These are phyloP conservation scores for Eupithecia dodoneata DNA, from an alignment of 2,888 invertebrate species.

Conservation along the genomic window DNA sequence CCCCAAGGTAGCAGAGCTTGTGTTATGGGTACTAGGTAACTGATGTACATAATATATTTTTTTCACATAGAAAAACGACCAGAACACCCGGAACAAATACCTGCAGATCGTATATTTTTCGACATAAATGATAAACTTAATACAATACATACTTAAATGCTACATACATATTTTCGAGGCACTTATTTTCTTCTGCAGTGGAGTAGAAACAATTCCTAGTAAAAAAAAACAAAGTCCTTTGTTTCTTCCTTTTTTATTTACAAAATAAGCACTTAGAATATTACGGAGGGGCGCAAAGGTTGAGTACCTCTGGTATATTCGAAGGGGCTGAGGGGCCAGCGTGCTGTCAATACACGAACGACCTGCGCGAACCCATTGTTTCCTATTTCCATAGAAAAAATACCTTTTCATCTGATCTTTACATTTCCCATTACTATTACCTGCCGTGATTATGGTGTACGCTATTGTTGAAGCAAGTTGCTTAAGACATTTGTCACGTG, in stretches of 20 bases:
- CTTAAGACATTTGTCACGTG: neutral
- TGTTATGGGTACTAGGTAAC: too few species aligned
- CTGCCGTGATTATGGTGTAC: slow-evolving; percentile 47
- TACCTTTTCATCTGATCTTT: slow-evolving; percentile 47
- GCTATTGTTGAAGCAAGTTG: slow-evolving; percentile 26
- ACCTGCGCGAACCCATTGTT: slow-evolving; percentile 61
- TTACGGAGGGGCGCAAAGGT: slow-evolving; percentile 36
- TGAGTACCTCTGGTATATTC: slow-evolving; percentile 45
- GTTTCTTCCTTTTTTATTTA: too few species aligned
- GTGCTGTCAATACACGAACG: slow-evolving; percentile 50
- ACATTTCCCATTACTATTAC: slow-evolving; percentile 55
- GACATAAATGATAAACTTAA: too few species aligned
- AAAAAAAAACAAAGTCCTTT: too few species aligned
- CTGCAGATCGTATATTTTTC: too few species aligned
- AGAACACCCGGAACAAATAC: too few species aligned
- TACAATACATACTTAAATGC: neutral
- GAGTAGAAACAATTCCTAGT: neutral
- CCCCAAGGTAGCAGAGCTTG: too few species aligned
- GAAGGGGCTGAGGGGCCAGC: slow-evolving; percentile 48
- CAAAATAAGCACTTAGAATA: neutral
- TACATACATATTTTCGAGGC: neutral
- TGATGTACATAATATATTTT: too few species aligned
- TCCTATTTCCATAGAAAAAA: slow-evolving; percentile 52
- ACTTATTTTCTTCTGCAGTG: neutral
- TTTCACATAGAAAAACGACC: too few species aligned